Base-by-base conservation (phyloP, 2,113 vertebrate genomes). In the Todiramphus saurophagus region DNA sequence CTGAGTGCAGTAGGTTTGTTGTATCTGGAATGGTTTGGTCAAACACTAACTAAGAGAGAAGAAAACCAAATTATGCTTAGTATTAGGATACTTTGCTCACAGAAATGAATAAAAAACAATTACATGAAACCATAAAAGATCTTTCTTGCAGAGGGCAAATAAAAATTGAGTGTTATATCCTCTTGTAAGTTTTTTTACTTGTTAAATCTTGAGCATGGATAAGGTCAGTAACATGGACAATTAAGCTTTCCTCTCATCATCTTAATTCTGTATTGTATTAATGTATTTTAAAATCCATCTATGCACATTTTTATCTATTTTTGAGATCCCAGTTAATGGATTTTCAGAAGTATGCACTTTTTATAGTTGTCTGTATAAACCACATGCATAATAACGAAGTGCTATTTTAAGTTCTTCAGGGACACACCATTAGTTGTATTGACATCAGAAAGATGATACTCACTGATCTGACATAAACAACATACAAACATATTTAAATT, bases 341-440 rank as follows among this genome's bases (percentile, higher is more conserved):
- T 76, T 94, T 96, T 94, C 56, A 91, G 87, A 94, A 94, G 67
- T 66, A 70, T 58, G 62, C 28, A 50, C 20, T 72, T 93, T 92
- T 84, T 25, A 23, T 80, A 77, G 59, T 79, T 92, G 14, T 59
- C 70, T 67, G 4, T 79, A 59, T 83, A 95, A 96, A 69, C 31
- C 84, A 50, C 41, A 73, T 64, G 58, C 48, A 43, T 73, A 87
- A 79, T 48, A 79, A 81, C 31, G 8, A 80, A 89, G 67, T 87
- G 62, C 67, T 96, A 84, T 91, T 96, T 89, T 87, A 82, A 82
- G 63, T 69, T 89, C 73, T 85, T 92, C 67, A 55, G 74, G 93
- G 46, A 84, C 67, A 75, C 75, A 56, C 30, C 11, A 19, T 87
- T 87, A 69, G 46, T 91, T 16, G 18, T 50, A 33, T 31, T 89